Evolutionary conservation across 2,113 vertebrate species (phyloP), one percentile per base, ranked within the genome.

Genomic region (Ceratotherium simum): DNA sequence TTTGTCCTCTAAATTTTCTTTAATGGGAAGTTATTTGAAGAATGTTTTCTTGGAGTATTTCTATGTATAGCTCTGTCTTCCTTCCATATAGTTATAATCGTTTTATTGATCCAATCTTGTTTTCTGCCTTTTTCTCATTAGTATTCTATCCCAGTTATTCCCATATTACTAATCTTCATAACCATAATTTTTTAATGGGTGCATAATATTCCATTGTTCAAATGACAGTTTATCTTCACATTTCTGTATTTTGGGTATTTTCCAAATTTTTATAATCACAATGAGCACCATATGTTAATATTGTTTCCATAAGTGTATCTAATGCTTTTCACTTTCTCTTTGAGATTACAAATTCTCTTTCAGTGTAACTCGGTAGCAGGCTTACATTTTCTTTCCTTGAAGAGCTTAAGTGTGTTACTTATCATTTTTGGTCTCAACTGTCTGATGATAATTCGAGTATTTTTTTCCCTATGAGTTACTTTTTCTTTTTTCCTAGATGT

Each of bases 301-400:
- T 21, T 93, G 1, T 80, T 96, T 56, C 48, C 17, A 2, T 79
- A 72, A 67, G 25, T 75, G 36, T 69, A 16, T 90, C 62, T 94
- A 89, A 39, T 90, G 51, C 51, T 95, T 96, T 81, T 92, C 23
- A 46, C 33, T 9, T 93, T 93, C 96, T 46, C 69, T 80, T 73
- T 96, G 79, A 27, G 21, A 42, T 33, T 83, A 33, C 17, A 83
- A 76, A 27, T 82, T 82, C 23, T 83, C 67, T 76, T 76, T 92
- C 64, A 78, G 0, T 8, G 21, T 91, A 79, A 69, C 29, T 86
- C 16, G 76, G 36, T 48, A 51, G 7, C 20, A 94, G 60, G 54
- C 33, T 97, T 18, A 39, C 36, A 56, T 75, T 92, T 86, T 87
- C 70, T 90, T 88, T 79, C 46, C 56, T 31, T 85, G 65, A 70